A percentile compares a stretch with the other conserved stretches of the same genome.
phyloP scores from a whole-genome alignment of 2,113 vertebrate genomes.

The Herpailurus yagouaroundi region DNA sequence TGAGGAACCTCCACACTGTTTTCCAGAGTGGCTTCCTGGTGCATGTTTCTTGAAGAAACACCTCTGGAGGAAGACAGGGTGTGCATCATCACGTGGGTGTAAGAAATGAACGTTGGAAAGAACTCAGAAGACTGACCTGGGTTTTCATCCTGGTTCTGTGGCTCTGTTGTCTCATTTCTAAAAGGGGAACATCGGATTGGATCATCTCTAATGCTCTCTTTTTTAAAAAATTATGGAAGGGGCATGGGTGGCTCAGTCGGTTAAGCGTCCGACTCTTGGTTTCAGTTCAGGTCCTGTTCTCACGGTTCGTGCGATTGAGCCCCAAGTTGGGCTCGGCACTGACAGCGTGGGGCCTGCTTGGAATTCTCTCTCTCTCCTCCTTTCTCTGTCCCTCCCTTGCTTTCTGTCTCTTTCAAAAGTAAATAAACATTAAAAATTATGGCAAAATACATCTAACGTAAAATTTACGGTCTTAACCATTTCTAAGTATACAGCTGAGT shows the following conservation, averaged over 20 bases:
- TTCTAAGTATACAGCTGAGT: background rate
- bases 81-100: rapidly evolving
- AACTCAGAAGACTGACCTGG: background rate
- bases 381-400: no score
- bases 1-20: no score
- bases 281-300: no score
- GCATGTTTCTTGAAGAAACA: rapidly evolving
- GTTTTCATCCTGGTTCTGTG: background rate
- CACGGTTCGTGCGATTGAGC: no score
- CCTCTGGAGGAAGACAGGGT: background rate
- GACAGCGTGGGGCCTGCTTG: no score
- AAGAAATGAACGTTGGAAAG: background rate
- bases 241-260: no score
- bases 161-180: background rate
- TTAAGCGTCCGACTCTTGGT: no score
- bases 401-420: no score
- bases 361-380: no score
- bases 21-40: background rate
- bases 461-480: background rate
- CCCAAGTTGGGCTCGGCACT: no score
- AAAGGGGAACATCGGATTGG: background rate
- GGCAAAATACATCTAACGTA: background rate
- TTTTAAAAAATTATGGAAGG: background rate
- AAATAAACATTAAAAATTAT: background rate
- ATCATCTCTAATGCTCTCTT: background rate